Conservation (phyloP, 2,888 invertebrate species). For the Ariolimax columbianus region DNA sequence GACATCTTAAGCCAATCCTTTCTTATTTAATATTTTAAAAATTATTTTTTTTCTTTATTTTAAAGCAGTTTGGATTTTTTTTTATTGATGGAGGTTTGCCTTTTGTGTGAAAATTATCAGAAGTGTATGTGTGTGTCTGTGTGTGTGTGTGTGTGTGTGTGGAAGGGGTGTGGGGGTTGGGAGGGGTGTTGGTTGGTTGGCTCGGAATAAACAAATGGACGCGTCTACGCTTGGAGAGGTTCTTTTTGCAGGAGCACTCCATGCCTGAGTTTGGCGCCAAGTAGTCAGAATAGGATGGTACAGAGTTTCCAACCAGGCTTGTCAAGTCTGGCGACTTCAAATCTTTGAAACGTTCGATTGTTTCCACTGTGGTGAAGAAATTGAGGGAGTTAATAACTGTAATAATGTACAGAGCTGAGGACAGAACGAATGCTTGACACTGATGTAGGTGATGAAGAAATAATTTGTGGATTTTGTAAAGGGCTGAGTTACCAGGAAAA, state of each 20-base stretch:
- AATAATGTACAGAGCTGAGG: not conserved
- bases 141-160: not conserved
- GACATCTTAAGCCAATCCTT: not conserved
- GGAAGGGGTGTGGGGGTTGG: not conserved
- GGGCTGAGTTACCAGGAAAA: not conserved
- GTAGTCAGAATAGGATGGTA: not conserved
- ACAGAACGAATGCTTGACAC: not conserved
- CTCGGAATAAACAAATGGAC: not conserved
- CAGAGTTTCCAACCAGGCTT: not conserved
- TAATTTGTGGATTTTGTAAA: not conserved
- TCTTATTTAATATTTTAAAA: not conserved
- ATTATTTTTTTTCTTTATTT: not conserved
- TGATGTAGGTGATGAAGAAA: not conserved
- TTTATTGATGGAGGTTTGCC: not conserved
- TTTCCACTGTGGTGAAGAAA: not conserved
- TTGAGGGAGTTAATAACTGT: not conserved
- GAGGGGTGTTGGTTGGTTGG: not conserved
- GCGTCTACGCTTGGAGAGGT: not conserved
- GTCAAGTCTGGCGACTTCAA: not conserved
- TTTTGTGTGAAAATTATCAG: not conserved
- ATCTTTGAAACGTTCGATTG: not conserved
- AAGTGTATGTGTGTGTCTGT: not conserved
- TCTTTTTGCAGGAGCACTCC: not conserved
- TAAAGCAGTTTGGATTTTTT: not conserved
- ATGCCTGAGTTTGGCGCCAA: not conserved